Conservation (phyloP, 1,140 invertebrate species). For the Drosophila obscura region DNA sequence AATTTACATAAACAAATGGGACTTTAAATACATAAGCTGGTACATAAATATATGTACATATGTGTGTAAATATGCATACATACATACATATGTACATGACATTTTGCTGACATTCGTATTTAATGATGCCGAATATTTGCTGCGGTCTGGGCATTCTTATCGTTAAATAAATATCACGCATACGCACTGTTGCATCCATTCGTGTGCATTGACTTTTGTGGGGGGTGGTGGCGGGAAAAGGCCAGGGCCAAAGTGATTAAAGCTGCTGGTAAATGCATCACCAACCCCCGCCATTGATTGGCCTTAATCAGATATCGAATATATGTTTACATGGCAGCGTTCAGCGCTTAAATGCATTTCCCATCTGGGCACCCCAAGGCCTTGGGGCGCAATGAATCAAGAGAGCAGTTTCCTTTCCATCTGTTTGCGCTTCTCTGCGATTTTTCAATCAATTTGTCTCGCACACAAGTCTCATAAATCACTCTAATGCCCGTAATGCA, state of each 20-base stretch:
- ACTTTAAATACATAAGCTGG: conserved; percentile 13
- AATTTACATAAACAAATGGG: conserved; percentile 17
- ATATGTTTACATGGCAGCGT: neutral
- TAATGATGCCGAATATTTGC: conserved; percentile 39
- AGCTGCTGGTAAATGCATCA: neutral
- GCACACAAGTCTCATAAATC: conserved; percentile 38
- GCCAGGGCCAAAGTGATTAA: neutral
- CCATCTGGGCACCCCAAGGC: too few relatives aligned
- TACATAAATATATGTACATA: conserved; percentile 1
- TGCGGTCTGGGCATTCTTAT: conserved; percentile 18
- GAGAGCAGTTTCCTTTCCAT: conserved; percentile 1
- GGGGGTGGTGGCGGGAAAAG: too few relatives aligned
- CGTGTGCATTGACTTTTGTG: too few relatives aligned
- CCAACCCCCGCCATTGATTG: too few relatives aligned
- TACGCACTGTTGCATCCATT: conserved; percentile 17
- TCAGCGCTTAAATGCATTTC: too few relatives aligned
- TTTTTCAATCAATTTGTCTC: conserved; percentile 29
- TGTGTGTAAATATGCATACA: conserved; percentile 7
- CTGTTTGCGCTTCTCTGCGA: neutral
- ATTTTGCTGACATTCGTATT: conserved; percentile 39
- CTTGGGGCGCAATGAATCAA: conserved; percentile 18
- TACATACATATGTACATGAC: conserved; percentile 11
- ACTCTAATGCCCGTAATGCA: conserved; percentile 43
- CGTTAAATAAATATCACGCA: conserved; percentile 39
- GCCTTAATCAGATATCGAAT: too few relatives aligned